A percentile compares a stretch with the other conserved stretches of the same genome.
Conservation (phyloP, 2,888 invertebrate genomes). For the Macaria notata region DNA sequence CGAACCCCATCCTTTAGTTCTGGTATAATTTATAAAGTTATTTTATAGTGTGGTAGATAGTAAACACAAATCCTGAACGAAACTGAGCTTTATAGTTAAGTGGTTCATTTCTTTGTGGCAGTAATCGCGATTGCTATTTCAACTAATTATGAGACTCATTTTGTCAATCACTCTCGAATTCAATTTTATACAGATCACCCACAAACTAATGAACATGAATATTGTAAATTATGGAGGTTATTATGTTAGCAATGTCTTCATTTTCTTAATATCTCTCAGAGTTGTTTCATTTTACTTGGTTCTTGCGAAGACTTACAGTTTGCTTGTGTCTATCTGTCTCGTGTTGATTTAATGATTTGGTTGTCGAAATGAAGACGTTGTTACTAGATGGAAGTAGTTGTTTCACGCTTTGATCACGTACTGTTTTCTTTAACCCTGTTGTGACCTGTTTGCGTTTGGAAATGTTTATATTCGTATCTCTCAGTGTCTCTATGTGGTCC, state of each 20-base stretch:
- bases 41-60: conserved; percentile 59
- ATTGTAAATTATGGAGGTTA: conserved; percentile 66
- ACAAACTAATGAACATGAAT: conserved; percentile 65
- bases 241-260: conserved; percentile 55
- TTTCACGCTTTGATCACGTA: conserved; percentile 71
- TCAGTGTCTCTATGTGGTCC: conserved; percentile 52
- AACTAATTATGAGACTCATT: conserved; percentile 20
- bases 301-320: too few relatives aligned
- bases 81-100: conserved; percentile 72
- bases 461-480: conserved; percentile 34
- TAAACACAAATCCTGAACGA: conserved; percentile 72
- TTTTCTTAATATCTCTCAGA: conserved; percentile 36
- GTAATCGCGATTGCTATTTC: conserved; percentile 23
- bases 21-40: conserved; percentile 35
- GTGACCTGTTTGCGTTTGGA: conserved; percentile 53
- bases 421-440: conserved; percentile 76
- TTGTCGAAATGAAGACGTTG: conserved; percentile 56
- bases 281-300: background rate
- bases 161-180: conserved; percentile 4
- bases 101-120: conserved; percentile 70
- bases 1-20: conserved; percentile 39
- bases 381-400: conserved; percentile 44
- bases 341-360: conserved; percentile 20
- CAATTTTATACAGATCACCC: conserved; percentile 34
- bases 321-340: background rate